phyloP scores from a whole-genome alignment of 2,797 vertebrate genomes.

The Morus bassanus region DNA sequence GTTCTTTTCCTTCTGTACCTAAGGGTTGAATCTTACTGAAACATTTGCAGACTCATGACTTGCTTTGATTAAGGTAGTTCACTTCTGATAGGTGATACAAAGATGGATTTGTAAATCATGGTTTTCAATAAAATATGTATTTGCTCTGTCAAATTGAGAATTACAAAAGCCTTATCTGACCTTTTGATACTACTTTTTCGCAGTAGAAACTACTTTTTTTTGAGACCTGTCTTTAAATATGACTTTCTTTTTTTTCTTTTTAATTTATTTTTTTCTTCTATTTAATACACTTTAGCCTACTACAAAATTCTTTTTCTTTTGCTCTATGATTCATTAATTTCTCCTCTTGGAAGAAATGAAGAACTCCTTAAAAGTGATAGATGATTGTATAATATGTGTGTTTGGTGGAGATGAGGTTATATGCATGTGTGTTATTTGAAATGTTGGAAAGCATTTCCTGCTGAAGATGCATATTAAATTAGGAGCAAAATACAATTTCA shows the following conservation, averaged over 20 bases:
- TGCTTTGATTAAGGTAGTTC: neutral
- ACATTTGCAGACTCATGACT: neutral
- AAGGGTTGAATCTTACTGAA: neutral
- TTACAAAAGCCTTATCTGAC: neutral
- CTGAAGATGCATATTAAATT: neutral
- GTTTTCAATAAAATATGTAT: neutral
- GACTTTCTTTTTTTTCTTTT: no score
- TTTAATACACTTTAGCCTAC: neutral
- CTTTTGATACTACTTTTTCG: neutral
- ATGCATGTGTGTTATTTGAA: neutral
- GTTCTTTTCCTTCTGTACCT: neutral
- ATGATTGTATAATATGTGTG: neutral
- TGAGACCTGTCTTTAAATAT: neutral
- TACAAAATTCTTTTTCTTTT: neutral
- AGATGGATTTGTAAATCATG: neutral
- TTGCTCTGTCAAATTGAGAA: neutral
- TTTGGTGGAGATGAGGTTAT: neutral
- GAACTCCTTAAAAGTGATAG: neutral
- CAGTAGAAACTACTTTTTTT: neutral
- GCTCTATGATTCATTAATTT: neutral
- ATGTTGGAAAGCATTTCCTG: neutral
- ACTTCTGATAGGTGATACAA: neutral
- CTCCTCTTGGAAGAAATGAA: neutral
- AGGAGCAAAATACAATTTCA: neutral
- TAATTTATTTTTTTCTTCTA: neutral